These are phyloP conservation scores for Fistularia commersonii DNA, from an alignment of 2,797 vertebrate species.

Conservation along the genomic window DNA sequence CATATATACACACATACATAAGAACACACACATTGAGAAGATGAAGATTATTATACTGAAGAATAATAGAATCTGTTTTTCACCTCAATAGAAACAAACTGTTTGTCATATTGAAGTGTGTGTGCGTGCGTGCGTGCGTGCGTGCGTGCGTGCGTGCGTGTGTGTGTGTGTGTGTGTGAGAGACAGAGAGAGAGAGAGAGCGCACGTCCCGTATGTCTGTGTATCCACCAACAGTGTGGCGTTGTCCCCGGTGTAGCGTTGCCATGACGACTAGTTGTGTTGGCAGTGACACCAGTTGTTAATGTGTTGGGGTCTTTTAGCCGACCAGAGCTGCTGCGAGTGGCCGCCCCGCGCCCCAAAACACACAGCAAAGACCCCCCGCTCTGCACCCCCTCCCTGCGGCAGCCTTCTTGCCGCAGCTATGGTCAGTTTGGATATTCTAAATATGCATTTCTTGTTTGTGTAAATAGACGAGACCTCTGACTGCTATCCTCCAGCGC, in stretches of 20 bases:
- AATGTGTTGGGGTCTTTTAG: slow-evolving; percentile 24
- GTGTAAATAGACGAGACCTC: slow-evolving; percentile 57
- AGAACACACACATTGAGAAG: slow-evolving; percentile 32
- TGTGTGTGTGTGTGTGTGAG: slow-evolving; percentile 3
- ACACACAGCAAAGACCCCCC: too few species aligned
- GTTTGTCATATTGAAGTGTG: slow-evolving; percentile 54
- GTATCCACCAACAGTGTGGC: slow-evolving; percentile 37
- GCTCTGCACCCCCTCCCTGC: neutral
- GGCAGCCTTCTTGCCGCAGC: slow-evolving; percentile 8
- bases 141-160: slow-evolving; percentile 16
- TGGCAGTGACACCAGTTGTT: slow-evolving; percentile 65
- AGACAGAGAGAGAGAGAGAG: slow-evolving; percentile 20
- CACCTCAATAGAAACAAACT: slow-evolving; percentile 51
- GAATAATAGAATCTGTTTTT: slow-evolving; percentile 66
- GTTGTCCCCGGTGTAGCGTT: slow-evolving; percentile 62
- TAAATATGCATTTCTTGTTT: slow-evolving; percentile 55
- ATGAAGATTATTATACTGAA: slow-evolving; percentile 47
- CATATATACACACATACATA: slow-evolving; percentile 20
- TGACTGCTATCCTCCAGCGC: slow-evolving; percentile 21
- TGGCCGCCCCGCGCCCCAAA: neutral
- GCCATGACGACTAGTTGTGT: slow-evolving; percentile 75
- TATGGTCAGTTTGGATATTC: slow-evolving; percentile 50
- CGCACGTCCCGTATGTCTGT: slow-evolving; percentile 20
- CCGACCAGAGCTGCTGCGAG: slow-evolving; percentile 27
- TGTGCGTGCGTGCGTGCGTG: too few species aligned